Percentiles rank a stretch among this genome's conserved stretches.
Conservation (phyloP, 2,113 vertebrate species). For the Chaetops frenatus region DNA sequence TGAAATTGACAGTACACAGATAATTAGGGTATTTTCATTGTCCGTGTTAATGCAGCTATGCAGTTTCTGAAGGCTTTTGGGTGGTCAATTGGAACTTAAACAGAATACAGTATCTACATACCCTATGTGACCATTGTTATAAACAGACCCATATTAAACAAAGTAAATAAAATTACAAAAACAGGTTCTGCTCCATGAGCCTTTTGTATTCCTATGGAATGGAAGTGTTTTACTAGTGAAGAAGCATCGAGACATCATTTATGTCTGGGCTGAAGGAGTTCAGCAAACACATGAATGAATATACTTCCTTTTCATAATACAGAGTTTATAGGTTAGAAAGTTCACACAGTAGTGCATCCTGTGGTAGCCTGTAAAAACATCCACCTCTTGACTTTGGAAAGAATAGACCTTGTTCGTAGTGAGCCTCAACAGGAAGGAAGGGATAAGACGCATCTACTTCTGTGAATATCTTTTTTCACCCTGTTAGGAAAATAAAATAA, state of each 20-base stretch:
- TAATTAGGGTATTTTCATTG: neutral
- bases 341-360: slow-evolving; percentile 39
- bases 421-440: slow-evolving; percentile 40
- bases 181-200: neutral
- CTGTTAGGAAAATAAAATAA: neutral
- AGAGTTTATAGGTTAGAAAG: slow-evolving; percentile 21
- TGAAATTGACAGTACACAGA: neutral
- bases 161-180: neutral
- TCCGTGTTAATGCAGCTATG: neutral
- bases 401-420: neutral
- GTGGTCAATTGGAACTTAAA: neutral
- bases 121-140: neutral
- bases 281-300: neutral
- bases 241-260: neutral
- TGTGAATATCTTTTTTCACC: neutral
- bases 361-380: slow-evolving; percentile 47
- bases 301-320: slow-evolving; percentile 15
- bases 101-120: neutral
- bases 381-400: neutral
- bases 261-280: neutral
- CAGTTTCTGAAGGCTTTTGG: neutral
- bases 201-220: neutral
- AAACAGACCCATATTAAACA: neutral
- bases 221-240: neutral
- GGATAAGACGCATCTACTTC: slow-evolving; percentile 11